Percentiles rank a stretch among this genome's conserved stretches.
These are phyloP conservation scores for Megalopta genalis DNA, from an alignment of 1,140 invertebrate species.

Conservation along the genomic window DNA sequence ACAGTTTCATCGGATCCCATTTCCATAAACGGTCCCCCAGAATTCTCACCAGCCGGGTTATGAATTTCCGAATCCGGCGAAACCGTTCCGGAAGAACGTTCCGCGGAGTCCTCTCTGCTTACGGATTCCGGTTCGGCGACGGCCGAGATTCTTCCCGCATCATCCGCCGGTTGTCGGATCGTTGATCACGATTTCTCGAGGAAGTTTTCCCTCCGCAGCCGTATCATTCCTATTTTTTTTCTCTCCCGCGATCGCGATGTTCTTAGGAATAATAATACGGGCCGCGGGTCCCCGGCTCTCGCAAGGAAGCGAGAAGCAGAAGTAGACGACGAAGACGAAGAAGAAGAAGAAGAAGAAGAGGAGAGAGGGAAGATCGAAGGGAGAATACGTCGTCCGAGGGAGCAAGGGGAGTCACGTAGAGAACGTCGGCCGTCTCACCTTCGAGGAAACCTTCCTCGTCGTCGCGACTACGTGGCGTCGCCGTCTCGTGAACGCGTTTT, in stretches of 20 bases:
- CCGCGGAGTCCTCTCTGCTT: too few relatives aligned
- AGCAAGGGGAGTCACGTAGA: constrained; percentile 25
- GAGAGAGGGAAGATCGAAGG: background rate
- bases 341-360: too few relatives aligned
- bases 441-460: constrained; percentile 27
- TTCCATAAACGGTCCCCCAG: too few relatives aligned
- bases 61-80: too few relatives aligned
- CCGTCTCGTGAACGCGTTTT: constrained; percentile 35
- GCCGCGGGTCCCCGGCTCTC: background rate
- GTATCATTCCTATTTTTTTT: background rate
- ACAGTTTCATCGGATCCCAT: too few relatives aligned
- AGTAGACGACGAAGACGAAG: background rate
- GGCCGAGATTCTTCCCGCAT: constrained; percentile 13
- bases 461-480: constrained; percentile 46
- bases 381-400: background rate
- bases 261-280: constrained; percentile 43
- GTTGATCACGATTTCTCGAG: constrained; percentile 39
- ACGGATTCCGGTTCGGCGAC: background rate
- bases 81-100: too few relatives aligned
- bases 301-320: background rate
- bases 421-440: constrained; percentile 26
- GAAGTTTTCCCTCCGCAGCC: background rate
- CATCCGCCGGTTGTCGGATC: constrained; percentile 1
- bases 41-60: too few relatives aligned
- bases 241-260: constrained; percentile 19